Percentiles rank a stretch among this genome's conserved stretches.
Conservation (phyloP, 2,113 vertebrate genomes). For the Archocentrus centrarchus region DNA sequence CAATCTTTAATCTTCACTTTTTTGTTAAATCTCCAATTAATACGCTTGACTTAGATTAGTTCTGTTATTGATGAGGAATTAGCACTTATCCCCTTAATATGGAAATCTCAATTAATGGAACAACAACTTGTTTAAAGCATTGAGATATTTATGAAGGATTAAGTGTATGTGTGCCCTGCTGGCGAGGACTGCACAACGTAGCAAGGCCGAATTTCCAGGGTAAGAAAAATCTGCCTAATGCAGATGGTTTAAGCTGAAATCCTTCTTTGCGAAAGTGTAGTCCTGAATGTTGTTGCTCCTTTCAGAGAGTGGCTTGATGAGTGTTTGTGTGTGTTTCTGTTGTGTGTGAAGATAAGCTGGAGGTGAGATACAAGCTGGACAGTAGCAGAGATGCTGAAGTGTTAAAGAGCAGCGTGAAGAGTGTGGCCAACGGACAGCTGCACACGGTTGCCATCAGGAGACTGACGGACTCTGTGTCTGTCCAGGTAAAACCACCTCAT, state of each 20-base stretch:
- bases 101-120: constrained; percentile 2
- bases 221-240: background rate
- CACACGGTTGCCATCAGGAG: constrained; percentile 70
- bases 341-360: constrained; percentile 72
- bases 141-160: constrained; percentile 15
- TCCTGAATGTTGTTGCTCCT: background rate
- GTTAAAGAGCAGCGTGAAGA: constrained; percentile 59
- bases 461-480: constrained; percentile 50
- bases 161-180: background rate
- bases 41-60: background rate
- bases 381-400: constrained; percentile 66
- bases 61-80: constrained; percentile 7
- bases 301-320: background rate
- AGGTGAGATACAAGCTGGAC: constrained; percentile 76
- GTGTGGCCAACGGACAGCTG: constrained; percentile 71
- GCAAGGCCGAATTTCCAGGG: background rate
- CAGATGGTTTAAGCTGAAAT: background rate
- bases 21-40: constrained; percentile 9
- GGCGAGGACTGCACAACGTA: background rate
- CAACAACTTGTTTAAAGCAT: background rate
- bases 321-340: constrained; percentile 4
- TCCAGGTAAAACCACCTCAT: constrained; percentile 71
- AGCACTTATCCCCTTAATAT: background rate
- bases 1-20: background rate
- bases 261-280: background rate